Conservation (phyloP, 1,140 invertebrate genomes). For the Chymomyza costata region DNA sequence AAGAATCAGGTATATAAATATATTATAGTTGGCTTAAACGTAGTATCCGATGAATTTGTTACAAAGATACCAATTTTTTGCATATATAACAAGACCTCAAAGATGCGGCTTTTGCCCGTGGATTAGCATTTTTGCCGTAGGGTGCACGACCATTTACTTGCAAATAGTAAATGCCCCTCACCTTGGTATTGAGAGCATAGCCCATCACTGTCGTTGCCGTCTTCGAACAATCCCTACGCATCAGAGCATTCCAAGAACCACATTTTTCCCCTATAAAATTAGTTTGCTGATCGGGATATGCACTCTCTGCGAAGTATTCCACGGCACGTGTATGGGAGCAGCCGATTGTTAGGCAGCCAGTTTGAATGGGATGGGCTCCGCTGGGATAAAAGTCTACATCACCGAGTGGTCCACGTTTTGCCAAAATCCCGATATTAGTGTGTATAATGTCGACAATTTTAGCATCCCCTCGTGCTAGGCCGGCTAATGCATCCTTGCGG, state of each 20-base stretch:
- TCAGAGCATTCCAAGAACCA: constrained; percentile 37
- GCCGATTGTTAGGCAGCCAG: constrained; percentile 77
- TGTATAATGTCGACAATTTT: constrained; percentile 83
- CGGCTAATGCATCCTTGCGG: constrained; percentile 70
- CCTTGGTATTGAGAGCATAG: constrained; percentile 31
- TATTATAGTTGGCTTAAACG: not conserved
- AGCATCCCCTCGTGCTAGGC: constrained; percentile 77
- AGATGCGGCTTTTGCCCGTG: not conserved
- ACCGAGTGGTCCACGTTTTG: constrained; percentile 72
- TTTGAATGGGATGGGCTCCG: constrained; percentile 73
- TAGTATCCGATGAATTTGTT: not conserved
- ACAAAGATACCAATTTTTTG: not conserved
- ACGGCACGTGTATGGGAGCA: constrained; percentile 82
- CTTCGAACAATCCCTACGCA: constrained; percentile 24
- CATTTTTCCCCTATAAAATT: constrained; percentile 57
- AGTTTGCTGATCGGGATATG: constrained; percentile 68
- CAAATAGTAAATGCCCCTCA: constrained; percentile 52
- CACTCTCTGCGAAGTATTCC: constrained; percentile 79
- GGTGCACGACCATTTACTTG: constrained; percentile 50
- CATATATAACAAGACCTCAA: not conserved
- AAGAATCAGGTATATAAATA: not conserved
- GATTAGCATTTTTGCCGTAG: constrained; percentile 35
- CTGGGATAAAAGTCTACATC: constrained; percentile 86
- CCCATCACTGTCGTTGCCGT: constrained; percentile 48
- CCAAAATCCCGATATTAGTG: constrained; percentile 83